A percentile compares a stretch with the other conserved stretches of the same genome.
phyloP scores from a whole-genome alignment of 1,140 invertebrate species.

The Drosophila serrata region DNA sequence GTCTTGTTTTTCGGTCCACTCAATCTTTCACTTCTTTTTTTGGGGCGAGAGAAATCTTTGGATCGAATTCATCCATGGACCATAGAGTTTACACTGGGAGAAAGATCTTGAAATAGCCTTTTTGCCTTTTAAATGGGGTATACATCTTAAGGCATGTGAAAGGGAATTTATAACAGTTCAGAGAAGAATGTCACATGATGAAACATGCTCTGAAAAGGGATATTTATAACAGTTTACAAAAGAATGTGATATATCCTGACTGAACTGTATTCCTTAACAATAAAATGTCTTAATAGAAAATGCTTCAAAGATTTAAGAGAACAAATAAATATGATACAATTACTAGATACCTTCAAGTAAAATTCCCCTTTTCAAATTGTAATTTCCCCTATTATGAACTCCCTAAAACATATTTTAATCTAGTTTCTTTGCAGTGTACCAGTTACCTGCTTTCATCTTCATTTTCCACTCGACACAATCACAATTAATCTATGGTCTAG shows the following conservation, averaged over 20 bases:
- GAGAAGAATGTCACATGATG: no score
- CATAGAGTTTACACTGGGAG: slow-evolving; percentile 6
- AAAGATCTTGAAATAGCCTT: neutral
- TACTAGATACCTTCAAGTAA: neutral
- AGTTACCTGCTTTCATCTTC: slow-evolving; percentile 27
- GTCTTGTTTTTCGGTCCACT: slow-evolving; percentile 61
- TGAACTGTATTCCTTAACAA: neutral
- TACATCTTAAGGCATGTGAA: no score
- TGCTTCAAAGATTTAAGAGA: neutral
- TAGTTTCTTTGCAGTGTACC: slow-evolving; percentile 1
- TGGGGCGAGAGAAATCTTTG: slow-evolving; percentile 28
- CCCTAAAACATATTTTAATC: no score
- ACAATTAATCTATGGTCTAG: slow-evolving; percentile 74
- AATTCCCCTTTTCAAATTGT: no score
- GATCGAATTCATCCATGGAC: slow-evolving; percentile 34
- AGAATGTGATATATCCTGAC: no score
- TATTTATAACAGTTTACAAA: neutral
- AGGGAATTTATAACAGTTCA: no score
- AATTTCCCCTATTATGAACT: no score
- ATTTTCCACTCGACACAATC: slow-evolving; percentile 53
- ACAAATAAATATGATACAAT: neutral
- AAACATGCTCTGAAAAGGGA: no score
- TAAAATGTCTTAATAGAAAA: neutral
- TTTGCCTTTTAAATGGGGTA: no score
- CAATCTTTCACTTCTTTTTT: slow-evolving; percentile 47